Evolutionary conservation across 2,113 vertebrate species (phyloP).

Genomic region (Sebastes schlegelii): DNA sequence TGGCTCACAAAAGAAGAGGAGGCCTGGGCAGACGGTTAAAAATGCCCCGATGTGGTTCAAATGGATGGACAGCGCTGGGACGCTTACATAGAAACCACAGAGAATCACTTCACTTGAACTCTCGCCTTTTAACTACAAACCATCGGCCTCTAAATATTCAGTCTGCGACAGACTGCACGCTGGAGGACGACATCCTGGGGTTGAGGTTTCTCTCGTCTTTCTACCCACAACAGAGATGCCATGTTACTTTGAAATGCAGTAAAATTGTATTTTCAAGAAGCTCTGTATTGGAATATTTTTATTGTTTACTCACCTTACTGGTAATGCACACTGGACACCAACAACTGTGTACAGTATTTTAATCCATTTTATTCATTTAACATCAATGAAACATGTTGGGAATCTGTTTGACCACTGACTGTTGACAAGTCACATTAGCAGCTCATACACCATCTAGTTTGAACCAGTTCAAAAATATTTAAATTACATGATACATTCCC

Average conservation of each 20-base stretch:
- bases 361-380: background rate
- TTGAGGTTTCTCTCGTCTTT: conserved; percentile 19
- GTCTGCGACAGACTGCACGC: conserved; percentile 9
- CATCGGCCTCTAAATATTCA: background rate
- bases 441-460: background rate
- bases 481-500: background rate
- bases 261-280: conserved; percentile 70
- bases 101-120: conserved; percentile 39
- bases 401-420: background rate
- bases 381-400: background rate
- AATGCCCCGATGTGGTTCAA: conserved; percentile 12
- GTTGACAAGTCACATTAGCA: background rate
- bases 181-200: conserved; percentile 14
- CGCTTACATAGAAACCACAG: background rate
- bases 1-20: background rate
- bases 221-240: conserved; percentile 26
- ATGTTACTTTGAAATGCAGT: conserved; percentile 63
- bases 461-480: background rate
- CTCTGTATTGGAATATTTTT: conserved; percentile 5
- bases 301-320: conserved; percentile 8
- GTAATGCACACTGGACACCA: background rate
- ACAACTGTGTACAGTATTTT: background rate
- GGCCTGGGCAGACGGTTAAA: conserved; percentile 13
- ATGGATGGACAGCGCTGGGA: conserved; percentile 48
- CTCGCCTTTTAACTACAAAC: background rate